Base-by-base conservation (phyloP, 2,113 vertebrate species). In the Alouatta palliata region DNA sequence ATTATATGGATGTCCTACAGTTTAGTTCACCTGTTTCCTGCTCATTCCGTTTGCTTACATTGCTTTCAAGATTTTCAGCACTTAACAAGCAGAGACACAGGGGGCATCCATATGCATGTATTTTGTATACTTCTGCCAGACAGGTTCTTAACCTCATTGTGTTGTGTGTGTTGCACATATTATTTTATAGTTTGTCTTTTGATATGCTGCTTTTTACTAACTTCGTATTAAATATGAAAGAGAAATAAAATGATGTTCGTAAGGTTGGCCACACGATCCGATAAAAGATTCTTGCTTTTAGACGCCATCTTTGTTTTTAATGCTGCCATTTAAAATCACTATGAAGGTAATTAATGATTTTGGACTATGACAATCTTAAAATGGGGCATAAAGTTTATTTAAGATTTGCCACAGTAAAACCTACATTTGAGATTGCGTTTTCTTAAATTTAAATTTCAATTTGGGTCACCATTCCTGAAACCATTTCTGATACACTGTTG, bases 171-270 rank as follows among this genome's bases (percentile, higher is more conserved):
- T 71, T 87, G 87, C 85, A 95, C 25, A 88, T 76, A 83, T 37
- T 94, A 54, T 97, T 70, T 97, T 95, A 77, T 92, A 70, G 45
- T 75, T 86, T 95, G 81, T 92, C 13, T 94, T 90, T 93, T 96
- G 64, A 90, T 92, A 85, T 87, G 30, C 77, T 97, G 66, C 79
- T 95, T 96, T 88, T 90, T 95, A 95, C 85, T 97, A 97, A 96
- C 75, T 71, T 66, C 27, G 76, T 64, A 47, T 76, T 88, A 89
- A 71, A 37, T 96, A 49, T 87, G 77, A 96, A 79, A 84, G 27
- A 32, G 23, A 76, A 58, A 81, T 79, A 84, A 58, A 87, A 70
- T 81, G 43, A 64, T 86, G 45, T 30, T 85, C 96, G 45, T 56
- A 37, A 83, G 27, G 9, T 64, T 93, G 61, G 37, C 92, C 56